Percentiles rank a stretch among this genome's conserved stretches.
These are phyloP conservation scores for Suricata suricatta DNA, from an alignment of 2,113 vertebrate species.

Conservation along the genomic window DNA sequence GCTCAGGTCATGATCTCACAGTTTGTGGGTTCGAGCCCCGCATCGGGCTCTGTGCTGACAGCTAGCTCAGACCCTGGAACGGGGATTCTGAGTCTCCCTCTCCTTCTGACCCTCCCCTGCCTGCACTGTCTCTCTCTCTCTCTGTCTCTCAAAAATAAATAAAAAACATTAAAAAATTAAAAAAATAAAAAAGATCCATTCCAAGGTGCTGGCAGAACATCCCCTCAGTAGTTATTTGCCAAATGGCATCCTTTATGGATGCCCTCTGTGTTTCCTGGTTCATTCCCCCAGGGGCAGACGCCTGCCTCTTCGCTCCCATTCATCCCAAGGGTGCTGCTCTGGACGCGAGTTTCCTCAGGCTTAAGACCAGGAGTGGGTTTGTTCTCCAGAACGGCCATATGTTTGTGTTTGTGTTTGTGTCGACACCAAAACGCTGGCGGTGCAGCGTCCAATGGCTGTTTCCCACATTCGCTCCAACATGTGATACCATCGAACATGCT, in stretches of 20 bases:
- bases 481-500: neutral
- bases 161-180: no score
- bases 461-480: neutral
- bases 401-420: neutral
- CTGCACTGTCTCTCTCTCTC: no score
- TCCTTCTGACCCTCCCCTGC: no score
- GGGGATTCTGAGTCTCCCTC: no score
- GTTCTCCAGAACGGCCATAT: neutral
- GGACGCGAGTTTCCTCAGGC: neutral
- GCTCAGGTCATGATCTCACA: no score
- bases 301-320: neutral
- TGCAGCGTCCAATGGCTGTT: neutral
- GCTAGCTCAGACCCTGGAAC: no score
- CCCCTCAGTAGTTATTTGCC: neutral
- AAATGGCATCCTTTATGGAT: accelerated
- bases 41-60: no score
- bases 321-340: neutral
- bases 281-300: neutral
- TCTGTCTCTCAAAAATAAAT: no score
- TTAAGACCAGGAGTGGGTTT: no score
- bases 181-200: no score
- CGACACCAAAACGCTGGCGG: no score
- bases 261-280: neutral
- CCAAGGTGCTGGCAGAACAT: neutral
- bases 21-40: no score